Conservation (phyloP, 2,113 vertebrate species). For the Recurvirostra avosetta region DNA sequence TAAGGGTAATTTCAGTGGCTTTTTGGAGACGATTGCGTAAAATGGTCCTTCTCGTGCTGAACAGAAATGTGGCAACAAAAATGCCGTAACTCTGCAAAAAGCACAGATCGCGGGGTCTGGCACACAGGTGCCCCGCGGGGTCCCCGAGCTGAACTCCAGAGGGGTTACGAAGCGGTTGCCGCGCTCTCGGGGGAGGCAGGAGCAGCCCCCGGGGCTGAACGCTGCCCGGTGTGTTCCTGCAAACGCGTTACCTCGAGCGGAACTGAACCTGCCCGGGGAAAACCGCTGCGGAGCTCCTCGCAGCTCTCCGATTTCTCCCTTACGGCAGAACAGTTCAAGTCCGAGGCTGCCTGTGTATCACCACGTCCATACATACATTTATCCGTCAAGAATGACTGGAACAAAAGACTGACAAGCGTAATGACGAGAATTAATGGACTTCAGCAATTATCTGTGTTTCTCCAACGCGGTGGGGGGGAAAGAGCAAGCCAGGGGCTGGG, state of each 20-base stretch:
- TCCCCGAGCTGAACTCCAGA: not conserved
- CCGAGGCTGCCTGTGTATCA: not conserved
- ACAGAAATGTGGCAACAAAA: not conserved
- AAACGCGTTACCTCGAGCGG: not conserved
- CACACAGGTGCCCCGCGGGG: not conserved
- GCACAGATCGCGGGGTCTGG: not conserved
- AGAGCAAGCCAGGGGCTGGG: not conserved
- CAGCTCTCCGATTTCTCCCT: not conserved
- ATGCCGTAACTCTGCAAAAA: not conserved
- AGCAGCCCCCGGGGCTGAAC: rapidly evolving
- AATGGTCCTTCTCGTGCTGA: not conserved
- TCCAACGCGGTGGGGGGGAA: not conserved
- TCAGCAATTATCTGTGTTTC: not conserved
- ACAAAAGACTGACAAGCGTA: not conserved
- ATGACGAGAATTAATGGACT: not conserved
- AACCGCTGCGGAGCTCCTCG: not conserved
- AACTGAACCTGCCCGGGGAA: rapidly evolving
- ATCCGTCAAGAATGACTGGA: not conserved
- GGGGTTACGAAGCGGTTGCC: not conserved
- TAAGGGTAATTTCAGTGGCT: not conserved
- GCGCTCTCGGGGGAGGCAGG: not conserved
- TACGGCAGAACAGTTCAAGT: not conserved
- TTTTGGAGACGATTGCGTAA: not conserved
- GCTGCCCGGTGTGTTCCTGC: not conserved
- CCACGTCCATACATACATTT: not conserved